Base-by-base conservation (phyloP, 35 echinoderm and acorn worm species). In the Ophiothrix spiculata region DNA sequence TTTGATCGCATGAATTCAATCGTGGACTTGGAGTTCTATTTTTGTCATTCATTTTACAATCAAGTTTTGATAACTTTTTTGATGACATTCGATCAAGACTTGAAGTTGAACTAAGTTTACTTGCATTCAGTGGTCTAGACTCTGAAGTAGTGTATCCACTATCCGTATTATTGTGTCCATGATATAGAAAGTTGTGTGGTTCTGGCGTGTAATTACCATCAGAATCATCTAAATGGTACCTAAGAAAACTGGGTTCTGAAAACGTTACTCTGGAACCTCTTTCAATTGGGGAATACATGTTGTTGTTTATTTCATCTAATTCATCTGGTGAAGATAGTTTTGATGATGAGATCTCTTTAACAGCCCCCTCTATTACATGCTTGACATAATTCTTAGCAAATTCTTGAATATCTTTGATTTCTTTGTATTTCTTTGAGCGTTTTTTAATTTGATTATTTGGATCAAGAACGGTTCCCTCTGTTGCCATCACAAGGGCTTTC, bases 311-410 rank as follows among this genome's bases (percentile, higher is more conserved):
- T 12, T 10, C 25, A n/a, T 69, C 60, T 15, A 69, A 15, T 69
- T 15, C 4, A 54, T 54, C 45, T 54, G 45, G 8, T 54, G 60
- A 69, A n/a, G 60, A 69, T 15, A 25, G 16, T n/a, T 69, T 25
- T 69, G 17, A 15, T 4, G 60, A 15, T 25, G 29, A 28, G 29
- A 25, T 25, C 29, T n/a, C 1, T 69, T 90, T 41, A 37, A 90
- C 19, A n/a, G 87, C 88, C 14, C 32, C 69, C 46, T 79, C 73
- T 39, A 91, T 21, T 32, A 94, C 36, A 36, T 81, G n/a, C 37
- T 83, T 56, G 12, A 94, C 84, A 79, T 86, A 94, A 29, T 76
- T 37, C 16, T 40, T 32, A 31, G 80, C 93, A 94, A 90, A 94
- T 32, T 80, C 77, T 12, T 89, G 77, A n/a, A 94, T 32, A 21